Evolutionary conservation across 2,888 invertebrate genomes (phyloP), one percentile per base, ranked within the genome.

Genomic region (Chrysodeixis includens): DNA sequence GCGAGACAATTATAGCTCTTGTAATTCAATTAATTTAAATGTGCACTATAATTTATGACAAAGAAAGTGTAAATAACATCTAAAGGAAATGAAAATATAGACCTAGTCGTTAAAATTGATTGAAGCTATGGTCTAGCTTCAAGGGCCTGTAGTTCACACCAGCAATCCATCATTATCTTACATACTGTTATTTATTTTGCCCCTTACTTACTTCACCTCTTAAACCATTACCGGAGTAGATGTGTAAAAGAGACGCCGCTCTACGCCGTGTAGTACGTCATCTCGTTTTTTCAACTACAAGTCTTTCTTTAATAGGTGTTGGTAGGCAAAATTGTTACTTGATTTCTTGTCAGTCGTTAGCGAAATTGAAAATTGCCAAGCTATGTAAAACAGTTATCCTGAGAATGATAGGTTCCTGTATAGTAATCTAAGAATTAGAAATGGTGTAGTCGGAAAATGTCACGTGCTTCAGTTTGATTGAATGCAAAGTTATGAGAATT

Each of bases 161-260:
- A 49, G 46, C 46, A 49, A 49, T 49, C 46, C 20, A 49, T 49
- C 20, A 49, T 20, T 49, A 49, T 49, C 20, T 2, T 8, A 44
- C n/a, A 18, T 9, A 49, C 46, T 49, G 20, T 49, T 49, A 18
- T 20, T 49, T 49, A 49, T 49, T 16, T 20, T 2, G 44, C 44
- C 44, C 16, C 3, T 4, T 2, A 6, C 26, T 2, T 26, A 26
- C 26, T 6, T n/a, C n/a, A n/a, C n/a, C n/a, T n/a, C n/a, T n/a
- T n/a, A n/a, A n/a, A 26, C 26, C 26, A 26, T 6, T 26, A 26
- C 26, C 26, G 6, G 6, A 26, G 3, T 26, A 26, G 26, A 6
- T 6, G 26, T 6, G 26, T 2, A 6, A 26, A 26, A 26, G 26
- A 26, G 26, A 26, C 6, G 26, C 26, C 26, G 26, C 26, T 26